These are phyloP conservation scores for Meloe dianella DNA, from an alignment of 2,888 invertebrate genomes.

Conservation along the genomic window DNA sequence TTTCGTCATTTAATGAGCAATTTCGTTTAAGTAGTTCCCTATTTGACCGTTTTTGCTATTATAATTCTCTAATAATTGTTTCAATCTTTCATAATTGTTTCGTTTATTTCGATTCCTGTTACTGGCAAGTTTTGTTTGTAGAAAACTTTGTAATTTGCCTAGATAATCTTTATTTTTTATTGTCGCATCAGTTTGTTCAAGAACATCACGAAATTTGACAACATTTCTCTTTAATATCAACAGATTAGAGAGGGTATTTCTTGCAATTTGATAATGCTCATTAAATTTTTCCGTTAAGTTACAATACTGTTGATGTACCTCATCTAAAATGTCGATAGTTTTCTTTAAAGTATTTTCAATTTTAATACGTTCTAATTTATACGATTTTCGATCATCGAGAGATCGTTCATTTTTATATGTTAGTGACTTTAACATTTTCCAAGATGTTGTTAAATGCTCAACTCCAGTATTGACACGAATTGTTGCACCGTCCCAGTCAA, in stretches of 20 bases:
- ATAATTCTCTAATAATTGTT: conserved; percentile 46
- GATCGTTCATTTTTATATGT: conserved; percentile 85
- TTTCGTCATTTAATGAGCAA: conserved; percentile 55
- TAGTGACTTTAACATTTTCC: conserved; percentile 90
- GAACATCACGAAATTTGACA: conserved; percentile 59
- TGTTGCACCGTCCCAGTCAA: conserved; percentile 67
- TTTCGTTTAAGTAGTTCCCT: conserved; percentile 57
- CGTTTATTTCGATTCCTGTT: conserved; percentile 43
- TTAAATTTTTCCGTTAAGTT: conserved; percentile 80
- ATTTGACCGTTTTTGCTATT: conserved; percentile 55
- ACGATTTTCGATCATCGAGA: conserved; percentile 95
- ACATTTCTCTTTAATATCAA: conserved; percentile 82
- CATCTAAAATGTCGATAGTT: conserved; percentile 71
- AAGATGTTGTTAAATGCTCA: conserved; percentile 81
- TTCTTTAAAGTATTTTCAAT: conserved; percentile 79
- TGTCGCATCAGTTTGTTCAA: conserved; percentile 58
- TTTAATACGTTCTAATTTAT: conserved; percentile 85
- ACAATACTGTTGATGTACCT: conserved; percentile 76
- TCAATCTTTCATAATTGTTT: conserved; percentile 49
- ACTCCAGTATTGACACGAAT: conserved; percentile 70
- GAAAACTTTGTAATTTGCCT: conserved; percentile 47
- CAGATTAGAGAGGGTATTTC: conserved; percentile 82
- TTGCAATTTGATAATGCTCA: conserved; percentile 89
- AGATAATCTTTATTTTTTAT: conserved; percentile 51
- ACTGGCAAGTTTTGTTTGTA: conserved; percentile 39